Conservation (phyloP, 2,888 invertebrate genomes). For the Teleiodes luculella region DNA sequence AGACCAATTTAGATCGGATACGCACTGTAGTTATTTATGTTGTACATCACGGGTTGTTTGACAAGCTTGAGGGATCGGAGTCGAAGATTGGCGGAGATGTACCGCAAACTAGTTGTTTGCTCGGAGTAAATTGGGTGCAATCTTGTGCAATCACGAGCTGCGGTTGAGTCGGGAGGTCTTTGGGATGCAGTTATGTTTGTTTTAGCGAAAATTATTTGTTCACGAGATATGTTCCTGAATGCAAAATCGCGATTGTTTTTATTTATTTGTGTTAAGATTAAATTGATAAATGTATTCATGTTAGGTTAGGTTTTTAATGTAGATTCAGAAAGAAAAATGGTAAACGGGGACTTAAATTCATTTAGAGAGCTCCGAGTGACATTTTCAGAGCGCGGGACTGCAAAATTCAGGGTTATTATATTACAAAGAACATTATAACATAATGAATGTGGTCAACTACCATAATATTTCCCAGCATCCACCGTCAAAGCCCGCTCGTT, state of each 20-base stretch:
- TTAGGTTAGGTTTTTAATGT: no score
- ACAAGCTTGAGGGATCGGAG: constrained; percentile 17
- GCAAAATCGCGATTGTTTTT: no score
- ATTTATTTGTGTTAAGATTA: no score
- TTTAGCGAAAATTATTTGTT: background rate
- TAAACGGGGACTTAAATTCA: no score
- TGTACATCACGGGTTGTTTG: constrained; percentile 5
- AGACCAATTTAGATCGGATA: background rate
- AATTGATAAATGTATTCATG: no score
- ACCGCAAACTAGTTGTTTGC: constrained; percentile 34
- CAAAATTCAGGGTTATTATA: no score
- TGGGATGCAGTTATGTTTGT: background rate
- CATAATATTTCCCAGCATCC: background rate
- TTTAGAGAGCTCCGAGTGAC: no score
- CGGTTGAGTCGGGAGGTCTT: background rate
- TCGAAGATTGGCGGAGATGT: constrained; percentile 5
- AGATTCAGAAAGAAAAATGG: no score
- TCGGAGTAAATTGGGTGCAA: constrained; percentile 56
- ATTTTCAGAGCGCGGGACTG: no score
- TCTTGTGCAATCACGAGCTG: constrained; percentile 48
- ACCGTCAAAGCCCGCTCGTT: background rate
- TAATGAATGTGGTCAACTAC: background rate
- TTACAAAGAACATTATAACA: no score
- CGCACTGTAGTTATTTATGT: background rate
- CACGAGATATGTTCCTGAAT: no score